These are phyloP conservation scores for Monochamus saltuarius DNA, from an alignment of 1,140 invertebrate species.

Conservation along the genomic window DNA sequence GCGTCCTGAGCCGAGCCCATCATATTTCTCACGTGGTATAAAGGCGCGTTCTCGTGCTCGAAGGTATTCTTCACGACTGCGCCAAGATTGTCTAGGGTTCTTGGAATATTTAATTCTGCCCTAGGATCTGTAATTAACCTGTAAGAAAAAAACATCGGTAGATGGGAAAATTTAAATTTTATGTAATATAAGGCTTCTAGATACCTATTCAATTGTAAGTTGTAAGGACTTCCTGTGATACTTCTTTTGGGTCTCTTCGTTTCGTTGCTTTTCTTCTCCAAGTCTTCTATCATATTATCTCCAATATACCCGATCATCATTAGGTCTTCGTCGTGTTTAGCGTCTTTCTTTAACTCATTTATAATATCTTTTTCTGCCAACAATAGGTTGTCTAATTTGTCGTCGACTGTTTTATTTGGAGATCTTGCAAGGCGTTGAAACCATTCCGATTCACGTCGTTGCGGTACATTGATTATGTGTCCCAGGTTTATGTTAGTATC, in stretches of 20 bases:
- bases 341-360: slow-evolving; percentile 1
- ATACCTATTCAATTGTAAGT: not conserved
- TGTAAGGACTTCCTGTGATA: not conserved
- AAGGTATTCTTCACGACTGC: slow-evolving; percentile 41
- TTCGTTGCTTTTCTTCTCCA: not conserved
- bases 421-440: slow-evolving; percentile 1
- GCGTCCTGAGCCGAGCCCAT: slow-evolving; percentile 43
- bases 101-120: slow-evolving; percentile 22
- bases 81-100: slow-evolving; percentile 40
- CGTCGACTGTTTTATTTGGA: not conserved
- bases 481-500: not conserved
- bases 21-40: slow-evolving; percentile 45
- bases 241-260: slow-evolving; percentile 16
- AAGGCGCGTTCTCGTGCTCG: slow-evolving; percentile 42
- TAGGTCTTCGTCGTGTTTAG: slow-evolving; percentile 2
- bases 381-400: not conserved
- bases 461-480: slow-evolving; percentile 4
- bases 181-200: not conserved
- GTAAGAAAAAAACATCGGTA: slow-evolving; percentile 2
- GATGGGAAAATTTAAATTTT: not conserved
- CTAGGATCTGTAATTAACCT: slow-evolving; percentile 22
- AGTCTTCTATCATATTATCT: not conserved
- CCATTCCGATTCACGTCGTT: slow-evolving; percentile 1
- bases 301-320: slow-evolving; percentile 9
- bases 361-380: not conserved